Percentiles rank a stretch among this genome's conserved stretches.
phyloP scores from a whole-genome alignment of 2,113 vertebrate species.

The Mobula hypostoma region DNA sequence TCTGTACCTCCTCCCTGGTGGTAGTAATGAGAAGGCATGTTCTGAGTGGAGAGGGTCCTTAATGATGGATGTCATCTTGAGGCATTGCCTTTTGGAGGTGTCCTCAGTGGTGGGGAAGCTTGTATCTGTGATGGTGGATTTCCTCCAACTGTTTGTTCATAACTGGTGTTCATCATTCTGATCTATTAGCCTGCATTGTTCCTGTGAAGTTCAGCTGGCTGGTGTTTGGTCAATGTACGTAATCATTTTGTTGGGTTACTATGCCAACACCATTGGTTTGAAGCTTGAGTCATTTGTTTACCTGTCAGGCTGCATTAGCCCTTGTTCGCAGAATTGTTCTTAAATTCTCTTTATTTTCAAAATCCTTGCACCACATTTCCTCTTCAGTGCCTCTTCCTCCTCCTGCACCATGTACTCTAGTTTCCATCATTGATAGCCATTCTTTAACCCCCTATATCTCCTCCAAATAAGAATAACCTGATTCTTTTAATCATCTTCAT shows the following conservation, averaged over 20 bases:
- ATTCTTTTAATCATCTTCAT: neutral
- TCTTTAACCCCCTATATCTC: neutral
- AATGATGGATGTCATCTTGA: too few relatives aligned
- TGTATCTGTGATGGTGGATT: too few relatives aligned
- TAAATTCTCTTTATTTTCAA: too few relatives aligned
- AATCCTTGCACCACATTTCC: too few relatives aligned
- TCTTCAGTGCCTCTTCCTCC: neutral
- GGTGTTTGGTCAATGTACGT: neutral
- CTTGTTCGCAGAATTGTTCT: too few relatives aligned
- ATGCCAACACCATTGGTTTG: neutral
- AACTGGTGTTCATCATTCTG: neutral
- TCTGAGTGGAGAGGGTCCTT: too few relatives aligned
- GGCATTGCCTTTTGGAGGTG: too few relatives aligned
- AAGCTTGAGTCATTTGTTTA: too few relatives aligned
- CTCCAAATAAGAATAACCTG: neutral
- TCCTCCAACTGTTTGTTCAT: neutral
- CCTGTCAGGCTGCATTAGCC: too few relatives aligned
- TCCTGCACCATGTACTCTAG: neutral
- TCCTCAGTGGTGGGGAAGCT: too few relatives aligned
- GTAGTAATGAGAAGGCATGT: too few relatives aligned
- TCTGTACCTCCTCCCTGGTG: too few relatives aligned
- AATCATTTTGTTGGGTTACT: neutral
- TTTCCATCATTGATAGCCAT: neutral
- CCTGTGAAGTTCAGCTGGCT: neutral
- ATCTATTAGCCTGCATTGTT: neutral